Conservation (phyloP, 2,888 invertebrate genomes). For the Mylabris sibirica region DNA sequence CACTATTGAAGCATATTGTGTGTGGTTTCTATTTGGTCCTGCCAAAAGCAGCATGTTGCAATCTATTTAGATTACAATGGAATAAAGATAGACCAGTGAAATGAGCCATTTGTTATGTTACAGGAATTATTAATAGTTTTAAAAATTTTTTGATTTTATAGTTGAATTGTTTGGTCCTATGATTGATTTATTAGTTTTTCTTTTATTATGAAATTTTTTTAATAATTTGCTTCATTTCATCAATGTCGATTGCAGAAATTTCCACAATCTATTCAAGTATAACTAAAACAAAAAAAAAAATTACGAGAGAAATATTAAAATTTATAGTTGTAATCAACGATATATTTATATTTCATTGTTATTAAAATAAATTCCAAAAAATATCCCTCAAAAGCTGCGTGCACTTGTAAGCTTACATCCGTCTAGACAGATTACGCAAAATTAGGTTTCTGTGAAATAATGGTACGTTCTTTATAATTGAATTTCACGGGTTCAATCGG, state of each 20-base stretch:
- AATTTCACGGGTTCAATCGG: slow-evolving; percentile 29
- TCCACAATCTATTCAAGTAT: not conserved
- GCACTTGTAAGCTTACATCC: slow-evolving; percentile 5
- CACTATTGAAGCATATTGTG: not conserved
- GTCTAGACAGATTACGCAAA: slow-evolving; percentile 17
- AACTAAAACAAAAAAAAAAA: not conserved
- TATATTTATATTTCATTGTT: not conserved
- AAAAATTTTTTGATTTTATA: slow-evolving; percentile 5
- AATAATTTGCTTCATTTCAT: not conserved
- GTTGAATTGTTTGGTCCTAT: slow-evolving; percentile 19
- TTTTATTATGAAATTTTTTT: not conserved
- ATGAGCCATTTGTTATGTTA: slow-evolving; percentile 1
- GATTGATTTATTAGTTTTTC: not conserved
- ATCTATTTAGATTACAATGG: slow-evolving; percentile 8
- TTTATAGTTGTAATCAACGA: not conserved
- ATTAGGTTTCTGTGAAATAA: slow-evolving; percentile 15
- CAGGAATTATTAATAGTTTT: slow-evolving; percentile 3
- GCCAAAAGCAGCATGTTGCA: slow-evolving; percentile 3
- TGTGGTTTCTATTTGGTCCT: not conserved
- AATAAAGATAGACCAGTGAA: not conserved
- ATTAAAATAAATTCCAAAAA: slow-evolving; percentile 14
- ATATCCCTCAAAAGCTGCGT: not conserved
- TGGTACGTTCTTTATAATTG: slow-evolving; percentile 19
- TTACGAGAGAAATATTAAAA: not conserved
- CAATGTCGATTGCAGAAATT: not conserved